Evolutionary conservation across 2,797 vertebrate genomes (phyloP).

Genomic region (Distichodus sexfasciatus): DNA sequence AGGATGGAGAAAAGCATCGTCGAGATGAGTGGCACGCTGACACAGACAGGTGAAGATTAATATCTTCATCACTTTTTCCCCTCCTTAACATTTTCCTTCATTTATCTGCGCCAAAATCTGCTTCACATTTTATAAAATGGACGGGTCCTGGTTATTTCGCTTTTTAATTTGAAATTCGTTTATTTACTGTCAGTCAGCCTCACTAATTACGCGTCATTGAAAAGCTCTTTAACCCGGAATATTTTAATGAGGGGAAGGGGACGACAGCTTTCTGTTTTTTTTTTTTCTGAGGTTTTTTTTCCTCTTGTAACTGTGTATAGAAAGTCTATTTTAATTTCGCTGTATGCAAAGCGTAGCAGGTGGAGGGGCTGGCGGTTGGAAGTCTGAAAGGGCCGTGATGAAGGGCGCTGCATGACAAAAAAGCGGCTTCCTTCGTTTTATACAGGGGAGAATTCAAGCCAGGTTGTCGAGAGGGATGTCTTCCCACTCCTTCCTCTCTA

Average conservation of each 20-base stretch:
- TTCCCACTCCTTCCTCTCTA: neutral
- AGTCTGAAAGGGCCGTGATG: slow-evolving; percentile 74
- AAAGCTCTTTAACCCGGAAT: slow-evolving; percentile 99
- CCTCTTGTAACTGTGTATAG: slow-evolving; percentile 78
- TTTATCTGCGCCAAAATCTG: slow-evolving; percentile 99
- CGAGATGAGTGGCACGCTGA: slow-evolving; percentile 98
- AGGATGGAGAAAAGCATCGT: slow-evolving; percentile 93
- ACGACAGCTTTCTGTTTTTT: slow-evolving; percentile 87
- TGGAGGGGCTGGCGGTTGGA: slow-evolving; percentile 53
- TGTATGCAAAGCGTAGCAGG: no score
- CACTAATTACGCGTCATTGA: slow-evolving; percentile 99
- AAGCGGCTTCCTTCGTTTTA: slow-evolving; percentile 76
- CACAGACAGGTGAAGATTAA: slow-evolving; percentile 99
- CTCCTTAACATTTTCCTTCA: slow-evolving; percentile 92
- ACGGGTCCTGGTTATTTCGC: slow-evolving; percentile 99
- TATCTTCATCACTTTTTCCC: slow-evolving; percentile 94
- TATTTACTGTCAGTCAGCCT: slow-evolving; percentile 99
- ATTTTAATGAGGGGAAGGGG: slow-evolving; percentile 99
- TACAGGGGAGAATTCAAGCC: slow-evolving; percentile 82
- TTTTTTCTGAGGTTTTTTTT: slow-evolving; percentile 65
- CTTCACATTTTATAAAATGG: slow-evolving; percentile 99
- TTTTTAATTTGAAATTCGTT: slow-evolving; percentile 99
- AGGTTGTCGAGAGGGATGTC: slow-evolving; percentile 69
- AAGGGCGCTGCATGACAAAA: slow-evolving; percentile 80
- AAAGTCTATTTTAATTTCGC: slow-evolving; percentile 99